Base-by-base conservation (phyloP, 1,140 invertebrate genomes). In the Drosophila nannoptera region DNA sequence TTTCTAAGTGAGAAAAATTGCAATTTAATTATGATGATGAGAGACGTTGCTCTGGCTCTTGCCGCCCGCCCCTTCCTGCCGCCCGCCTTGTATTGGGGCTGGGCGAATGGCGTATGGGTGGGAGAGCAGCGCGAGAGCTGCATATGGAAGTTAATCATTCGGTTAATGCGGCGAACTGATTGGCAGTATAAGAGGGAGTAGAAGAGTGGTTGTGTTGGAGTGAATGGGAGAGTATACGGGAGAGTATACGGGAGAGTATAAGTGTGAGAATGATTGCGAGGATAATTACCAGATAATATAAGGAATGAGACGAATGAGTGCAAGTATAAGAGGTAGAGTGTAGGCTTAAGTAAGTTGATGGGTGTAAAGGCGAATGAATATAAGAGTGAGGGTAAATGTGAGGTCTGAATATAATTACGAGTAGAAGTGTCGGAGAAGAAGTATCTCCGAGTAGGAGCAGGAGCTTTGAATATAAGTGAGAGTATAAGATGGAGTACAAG, bases 1-100 rank as follows among this genome's bases (percentile, higher is more conserved):
- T 73, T 74, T 48, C 36, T 70, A 82, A 77, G 77, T 82, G 78
- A 81, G 78, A 82, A 82, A 65, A 82, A 82, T 82, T 82, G 78
- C 78, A 82, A 82, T 81, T 81, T 81, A 81, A 81, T 82, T 75
- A 80, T 80, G 69, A 75, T 62, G 52, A 64, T 74, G 62, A 68
- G 38, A 72, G 61, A 73, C 67, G 68, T 46, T 22, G 36, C 16
- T 64, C 8, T 4, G 9, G 50, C 8, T 16, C 6, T 38, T 38
- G 50, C 11, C 33, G 2, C 8, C 48, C 32, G 50, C 22, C 16
- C 12, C 36, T 6, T 9, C 22, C 31, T 32, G 8, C 4, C 7
- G 22, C 7, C 8, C 31, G 7, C 22, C n/a, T 49, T 6, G 2
- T 7, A 12, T 50, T 12, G 12, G 7, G 33, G 49, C 35, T 50